Percentiles rank a stretch among this genome's conserved stretches.
Conservation (phyloP, 2,888 invertebrate species). For the Drosophila greeni region DNA sequence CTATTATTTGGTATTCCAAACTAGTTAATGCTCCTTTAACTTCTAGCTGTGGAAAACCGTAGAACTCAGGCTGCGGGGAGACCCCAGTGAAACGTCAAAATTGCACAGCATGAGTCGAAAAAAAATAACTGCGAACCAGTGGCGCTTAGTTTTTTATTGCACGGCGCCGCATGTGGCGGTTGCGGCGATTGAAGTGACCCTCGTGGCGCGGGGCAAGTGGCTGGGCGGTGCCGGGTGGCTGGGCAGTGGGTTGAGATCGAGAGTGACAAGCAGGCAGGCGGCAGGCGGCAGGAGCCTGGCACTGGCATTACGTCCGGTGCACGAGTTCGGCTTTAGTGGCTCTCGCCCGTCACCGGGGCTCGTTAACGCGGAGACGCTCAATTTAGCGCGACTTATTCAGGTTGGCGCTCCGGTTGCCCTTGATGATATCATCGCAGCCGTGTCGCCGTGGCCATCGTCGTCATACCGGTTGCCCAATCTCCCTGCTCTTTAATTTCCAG, state of each 20-base stretch:
- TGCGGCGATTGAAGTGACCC: conserved; percentile 33
- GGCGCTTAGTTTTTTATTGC: conserved; percentile 61
- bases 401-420: conserved; percentile 55
- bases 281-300: conserved; percentile 52
- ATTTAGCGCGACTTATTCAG: conserved; percentile 64
- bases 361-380: conserved; percentile 71
- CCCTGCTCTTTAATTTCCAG: neutral
- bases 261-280: conserved; percentile 39
- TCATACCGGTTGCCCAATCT: conserved; percentile 16
- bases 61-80: neutral
- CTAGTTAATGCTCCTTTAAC: neutral
- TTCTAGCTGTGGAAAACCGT: neutral
- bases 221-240: conserved; percentile 4
- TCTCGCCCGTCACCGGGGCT: conserved; percentile 38
- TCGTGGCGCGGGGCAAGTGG: conserved; percentile 1
- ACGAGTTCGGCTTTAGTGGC: conserved; percentile 57
- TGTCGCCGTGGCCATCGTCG: conserved; percentile 26
- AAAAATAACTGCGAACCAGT: conserved; percentile 24
- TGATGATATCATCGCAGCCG: conserved; percentile 65
- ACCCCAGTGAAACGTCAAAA: conserved; percentile 6
- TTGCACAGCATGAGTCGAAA: conserved; percentile 24
- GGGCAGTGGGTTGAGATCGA: conserved; percentile 7
- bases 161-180: conserved; percentile 62
- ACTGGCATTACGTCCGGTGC: conserved; percentile 53
- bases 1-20: neutral